Conservation (phyloP, 2,113 vertebrate species). For the Setophaga kirtlandii region DNA sequence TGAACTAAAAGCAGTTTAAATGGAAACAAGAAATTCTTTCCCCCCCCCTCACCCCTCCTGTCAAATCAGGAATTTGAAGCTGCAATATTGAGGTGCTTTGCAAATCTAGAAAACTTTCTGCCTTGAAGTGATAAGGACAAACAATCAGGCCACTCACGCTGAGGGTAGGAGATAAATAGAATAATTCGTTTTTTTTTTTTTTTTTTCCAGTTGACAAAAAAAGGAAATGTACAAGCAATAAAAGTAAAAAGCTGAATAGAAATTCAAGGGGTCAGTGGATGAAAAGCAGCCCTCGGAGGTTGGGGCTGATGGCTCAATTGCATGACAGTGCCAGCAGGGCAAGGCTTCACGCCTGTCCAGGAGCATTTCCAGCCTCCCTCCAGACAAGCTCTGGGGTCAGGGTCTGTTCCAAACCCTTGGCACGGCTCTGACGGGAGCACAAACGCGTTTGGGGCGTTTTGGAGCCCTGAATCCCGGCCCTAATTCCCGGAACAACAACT, state of each 20-base stretch:
- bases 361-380: background rate
- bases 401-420: background rate
- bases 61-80: constrained; percentile 48
- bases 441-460: background rate
- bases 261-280: background rate
- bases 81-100: constrained; percentile 61
- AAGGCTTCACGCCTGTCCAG: background rate
- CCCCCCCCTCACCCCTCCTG: background rate
- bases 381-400: background rate
- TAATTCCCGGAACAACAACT: background rate
- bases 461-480: background rate
- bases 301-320: background rate
- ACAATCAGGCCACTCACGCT: constrained; percentile 71
- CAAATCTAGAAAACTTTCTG: constrained; percentile 74
- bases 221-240: background rate
- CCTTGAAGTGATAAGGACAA: constrained; percentile 80
- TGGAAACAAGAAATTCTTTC: constrained; percentile 15
- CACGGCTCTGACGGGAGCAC: background rate
- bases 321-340: background rate
- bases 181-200: background rate
- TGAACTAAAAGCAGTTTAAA: constrained; percentile 58
- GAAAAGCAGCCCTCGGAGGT: background rate
- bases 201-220: background rate
- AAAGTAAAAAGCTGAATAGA: background rate
- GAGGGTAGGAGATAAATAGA: constrained; percentile 78